These are phyloP conservation scores for Physella acuta DNA, from an alignment of 1,140 invertebrate genomes.

Conservation along the genomic window DNA sequence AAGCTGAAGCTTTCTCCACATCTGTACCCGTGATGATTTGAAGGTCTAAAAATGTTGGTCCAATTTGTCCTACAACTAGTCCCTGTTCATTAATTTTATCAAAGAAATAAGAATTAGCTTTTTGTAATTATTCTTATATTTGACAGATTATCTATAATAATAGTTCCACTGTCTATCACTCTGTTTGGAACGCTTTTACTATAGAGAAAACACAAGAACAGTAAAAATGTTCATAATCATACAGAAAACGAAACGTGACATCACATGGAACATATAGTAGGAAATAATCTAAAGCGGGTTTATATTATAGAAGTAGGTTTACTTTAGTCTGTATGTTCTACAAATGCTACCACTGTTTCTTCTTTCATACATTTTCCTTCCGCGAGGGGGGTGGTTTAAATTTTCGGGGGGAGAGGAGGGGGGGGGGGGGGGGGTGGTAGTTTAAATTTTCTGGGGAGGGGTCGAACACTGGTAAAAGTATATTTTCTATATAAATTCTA, in stretches of 20 bases:
- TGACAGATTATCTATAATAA: neutral
- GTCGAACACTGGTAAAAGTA: no score
- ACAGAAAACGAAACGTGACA: no score
- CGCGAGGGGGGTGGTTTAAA: no score
- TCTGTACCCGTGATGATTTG: slow-evolving; percentile 37
- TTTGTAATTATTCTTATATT: neutral
- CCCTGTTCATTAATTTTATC: slow-evolving; percentile 27
- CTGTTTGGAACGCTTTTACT: neutral
- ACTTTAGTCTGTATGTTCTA: neutral
- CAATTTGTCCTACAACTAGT: slow-evolving; percentile 30
- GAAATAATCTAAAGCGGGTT: neutral
- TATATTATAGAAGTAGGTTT: neutral
- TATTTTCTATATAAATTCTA: no score
- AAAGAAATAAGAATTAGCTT: neutral
- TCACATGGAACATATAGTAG: neutral
- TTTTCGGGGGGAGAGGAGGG: no score
- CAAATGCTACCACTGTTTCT: no score
- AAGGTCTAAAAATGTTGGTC: slow-evolving; percentile 40
- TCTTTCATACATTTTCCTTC: no score
- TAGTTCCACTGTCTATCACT: neutral
- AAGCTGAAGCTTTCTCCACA: slow-evolving; percentile 32
- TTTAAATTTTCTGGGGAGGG: no score
- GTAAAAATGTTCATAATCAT: neutral
- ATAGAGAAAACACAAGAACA: neutral
- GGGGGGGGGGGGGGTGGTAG: no score